Conservation (phyloP, 2,113 vertebrate genomes). For the Phylloscopus whistleri region DNA sequence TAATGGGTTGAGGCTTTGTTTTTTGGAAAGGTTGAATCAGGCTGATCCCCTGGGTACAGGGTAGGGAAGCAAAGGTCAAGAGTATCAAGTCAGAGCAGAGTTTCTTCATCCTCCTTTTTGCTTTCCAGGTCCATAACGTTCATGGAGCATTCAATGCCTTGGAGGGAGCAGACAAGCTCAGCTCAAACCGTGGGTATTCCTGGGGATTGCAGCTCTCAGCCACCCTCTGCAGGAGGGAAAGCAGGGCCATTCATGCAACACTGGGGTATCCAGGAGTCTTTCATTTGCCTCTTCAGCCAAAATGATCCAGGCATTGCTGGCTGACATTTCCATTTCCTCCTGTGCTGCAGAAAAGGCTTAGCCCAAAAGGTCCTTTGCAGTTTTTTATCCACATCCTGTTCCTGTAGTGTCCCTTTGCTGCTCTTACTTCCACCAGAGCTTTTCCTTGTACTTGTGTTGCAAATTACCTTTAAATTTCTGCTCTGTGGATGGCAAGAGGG, state of each 20-base stretch:
- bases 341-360: background rate
- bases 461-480: background rate
- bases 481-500: background rate
- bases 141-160: slow-evolving; percentile 96
- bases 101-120: background rate
- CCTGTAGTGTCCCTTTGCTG: background rate
- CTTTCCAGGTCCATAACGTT: slow-evolving; percentile 85
- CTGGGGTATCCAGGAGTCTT: background rate
- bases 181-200: slow-evolving; percentile 89
- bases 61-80: background rate
- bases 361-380: background rate
- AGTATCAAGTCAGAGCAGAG: background rate
- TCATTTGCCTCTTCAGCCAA: background rate
- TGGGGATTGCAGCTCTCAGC: background rate
- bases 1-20: background rate
- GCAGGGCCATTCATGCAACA: background rate
- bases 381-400: background rate
- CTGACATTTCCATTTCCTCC: background rate
- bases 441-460: background rate
- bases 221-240: background rate
- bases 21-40: background rate
- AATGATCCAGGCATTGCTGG: background rate
- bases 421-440: background rate
- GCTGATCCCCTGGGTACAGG: background rate
- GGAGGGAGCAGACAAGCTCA: slow-evolving; percentile 87